Evolutionary conservation across 2,797 vertebrate genomes (phyloP), one percentile per base, ranked within the genome.

Genomic region (Helostoma temminkii): DNA sequence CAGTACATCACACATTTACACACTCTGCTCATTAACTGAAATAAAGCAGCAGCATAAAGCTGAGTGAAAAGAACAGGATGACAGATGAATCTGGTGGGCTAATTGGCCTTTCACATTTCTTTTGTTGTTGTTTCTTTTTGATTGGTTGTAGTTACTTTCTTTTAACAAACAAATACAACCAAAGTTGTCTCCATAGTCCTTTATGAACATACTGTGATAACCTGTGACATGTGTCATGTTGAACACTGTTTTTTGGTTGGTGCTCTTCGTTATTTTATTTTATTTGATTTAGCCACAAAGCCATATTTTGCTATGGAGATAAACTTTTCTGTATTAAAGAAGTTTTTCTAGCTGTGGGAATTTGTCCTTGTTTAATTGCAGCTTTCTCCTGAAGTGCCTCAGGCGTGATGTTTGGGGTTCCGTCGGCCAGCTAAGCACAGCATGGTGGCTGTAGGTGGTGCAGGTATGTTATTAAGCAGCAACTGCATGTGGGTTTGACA

Each of bases 351-450:
- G 49, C 34, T 47, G 28, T 1, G 41, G 69, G 66, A 60, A 34
- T 59, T 32, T 15, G 11, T 69, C 45, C 63, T 54, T 66, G 53
- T 81, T 77, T 88, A 86, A 89, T 85, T 86, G 78, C 89, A 87
- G 76, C 75, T 63, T 56, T 72, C 77, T 76, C 45, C 49, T 72
- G 21, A 71, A 67, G 49, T 50, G 80, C 78, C 71, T 6, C 60
- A 79, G 82, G 85, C 76, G 10, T 37, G 15, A 4, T 50, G 42
- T 37, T 48, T 49, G 32, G 9, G 15, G 5, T 43, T 55, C 41
- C 45, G 83, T 65, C 42, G 65, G 66, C 42, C 43, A 36, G 48
- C 42, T 32, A 16, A 42, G 58, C 54, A 55, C 24, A 19, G 36
- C 71, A 41, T 47, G 24, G 48, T 19, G 15, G 12, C 36, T 57